Conservation (phyloP, 2,888 invertebrate species). For the Plutella xylostella region DNA sequence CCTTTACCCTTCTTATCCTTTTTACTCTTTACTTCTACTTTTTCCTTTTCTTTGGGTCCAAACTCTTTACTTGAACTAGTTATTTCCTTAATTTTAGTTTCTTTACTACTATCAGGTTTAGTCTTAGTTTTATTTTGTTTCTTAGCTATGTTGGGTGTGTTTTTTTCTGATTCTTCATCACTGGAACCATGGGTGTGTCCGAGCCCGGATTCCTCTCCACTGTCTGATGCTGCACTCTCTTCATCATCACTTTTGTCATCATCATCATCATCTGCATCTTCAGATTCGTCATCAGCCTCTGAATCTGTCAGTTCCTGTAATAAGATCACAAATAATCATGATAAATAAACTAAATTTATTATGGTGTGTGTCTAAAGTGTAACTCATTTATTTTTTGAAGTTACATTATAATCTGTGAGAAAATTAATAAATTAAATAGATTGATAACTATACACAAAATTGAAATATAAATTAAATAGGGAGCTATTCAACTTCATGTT, state of each 20-base stretch:
- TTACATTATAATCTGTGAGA: no score
- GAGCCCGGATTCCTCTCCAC: conserved; percentile 49
- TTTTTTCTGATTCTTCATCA: conserved; percentile 28
- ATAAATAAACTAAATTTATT: no score
- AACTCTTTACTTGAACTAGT: conserved; percentile 14
- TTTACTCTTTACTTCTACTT: no score
- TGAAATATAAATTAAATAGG: conserved; percentile 10
- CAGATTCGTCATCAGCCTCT: conserved; percentile 36
- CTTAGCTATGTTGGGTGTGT: conserved; percentile 16
- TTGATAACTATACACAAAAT: conserved; percentile 12
- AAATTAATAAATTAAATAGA: background rate
- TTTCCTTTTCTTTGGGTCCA: conserved; percentile 11
- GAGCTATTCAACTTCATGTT: no score
- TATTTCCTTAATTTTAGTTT: conserved; percentile 10
- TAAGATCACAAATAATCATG: background rate
- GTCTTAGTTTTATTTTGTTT: conserved; percentile 13
- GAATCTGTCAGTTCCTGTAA: conserved; percentile 42
- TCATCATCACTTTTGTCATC: conserved; percentile 34
- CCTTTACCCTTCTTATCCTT: background rate
- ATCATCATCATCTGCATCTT: conserved; percentile 31
- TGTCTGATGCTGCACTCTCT: conserved; percentile 44
- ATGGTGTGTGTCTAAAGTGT: no score
- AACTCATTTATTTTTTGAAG: no score
- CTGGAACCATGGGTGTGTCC: conserved; percentile 29
- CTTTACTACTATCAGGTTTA: conserved; percentile 14